phyloP scores from a whole-genome alignment of 1,140 invertebrate genomes.

The Heterodera schachtii region DNA sequence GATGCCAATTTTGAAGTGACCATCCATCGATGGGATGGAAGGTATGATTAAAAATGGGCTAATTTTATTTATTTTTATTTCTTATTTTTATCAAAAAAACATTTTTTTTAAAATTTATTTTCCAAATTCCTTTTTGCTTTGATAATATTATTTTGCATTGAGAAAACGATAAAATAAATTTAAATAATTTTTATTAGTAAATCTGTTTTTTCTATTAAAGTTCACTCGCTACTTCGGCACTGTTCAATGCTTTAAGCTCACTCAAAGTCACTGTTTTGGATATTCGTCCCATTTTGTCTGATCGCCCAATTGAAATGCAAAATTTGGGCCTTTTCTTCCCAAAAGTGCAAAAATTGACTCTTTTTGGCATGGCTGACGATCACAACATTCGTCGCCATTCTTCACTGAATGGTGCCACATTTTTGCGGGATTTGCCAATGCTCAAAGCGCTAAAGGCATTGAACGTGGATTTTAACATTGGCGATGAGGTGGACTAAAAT shows the following conservation, averaged over 20 bases:
- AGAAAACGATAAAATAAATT: background rate
- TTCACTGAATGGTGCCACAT: constrained; percentile 23
- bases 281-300: background rate
- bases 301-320: constrained; percentile 17
- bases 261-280: constrained; percentile 17
- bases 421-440: constrained; percentile 16
- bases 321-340: constrained; percentile 32
- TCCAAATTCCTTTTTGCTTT: no score
- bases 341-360: constrained; percentile 19
- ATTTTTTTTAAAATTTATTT: no score
- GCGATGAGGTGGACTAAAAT: background rate
- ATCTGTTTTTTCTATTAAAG: background rate
- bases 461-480: constrained; percentile 24
- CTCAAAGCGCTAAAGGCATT: constrained; percentile 32
- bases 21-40: constrained; percentile 1
- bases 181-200: background rate
- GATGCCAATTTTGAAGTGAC: background rate
- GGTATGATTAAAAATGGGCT: background rate
- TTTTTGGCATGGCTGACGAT: background rate
- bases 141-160: no score
- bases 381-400: background rate
- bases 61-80: background rate
- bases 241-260: constrained; percentile 10
- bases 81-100: background rate
- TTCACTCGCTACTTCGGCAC: background rate